Conservation (phyloP, 2,797 vertebrate genomes). For the Ceyx erithaca region DNA sequence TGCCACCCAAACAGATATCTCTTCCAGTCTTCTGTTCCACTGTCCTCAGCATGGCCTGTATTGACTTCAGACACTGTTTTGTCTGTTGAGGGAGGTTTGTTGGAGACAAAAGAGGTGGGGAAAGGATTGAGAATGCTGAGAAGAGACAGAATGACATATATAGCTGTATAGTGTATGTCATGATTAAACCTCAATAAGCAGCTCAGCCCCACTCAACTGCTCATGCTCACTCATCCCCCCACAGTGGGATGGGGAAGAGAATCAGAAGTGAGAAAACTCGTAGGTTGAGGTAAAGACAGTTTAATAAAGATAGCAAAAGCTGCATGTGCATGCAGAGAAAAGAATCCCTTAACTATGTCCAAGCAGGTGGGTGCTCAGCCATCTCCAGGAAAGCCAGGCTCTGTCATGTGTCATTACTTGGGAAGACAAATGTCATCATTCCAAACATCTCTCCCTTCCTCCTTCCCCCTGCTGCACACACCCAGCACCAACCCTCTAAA, state of each 20-base stretch:
- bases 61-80: neutral
- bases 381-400: neutral
- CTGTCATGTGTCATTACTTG: rapidly evolving
- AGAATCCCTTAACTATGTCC: neutral
- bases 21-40: neutral
- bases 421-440: neutral
- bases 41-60: neutral
- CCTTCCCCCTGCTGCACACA: neutral
- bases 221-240: rapidly evolving
- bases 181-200: neutral
- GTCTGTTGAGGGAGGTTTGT: rapidly evolving
- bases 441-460: rapidly evolving
- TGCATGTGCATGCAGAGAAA: rapidly evolving
- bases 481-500: no score
- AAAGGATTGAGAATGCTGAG: neutral
- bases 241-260: neutral
- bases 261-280: neutral
- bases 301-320: neutral
- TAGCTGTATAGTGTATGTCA: neutral
- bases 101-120: neutral
- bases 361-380: neutral
- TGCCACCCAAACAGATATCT: neutral
- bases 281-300: neutral
- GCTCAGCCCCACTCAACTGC: neutral
- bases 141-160: neutral